Conservation (phyloP, 2,113 vertebrate species). For the Pterocles burchelli region DNA sequence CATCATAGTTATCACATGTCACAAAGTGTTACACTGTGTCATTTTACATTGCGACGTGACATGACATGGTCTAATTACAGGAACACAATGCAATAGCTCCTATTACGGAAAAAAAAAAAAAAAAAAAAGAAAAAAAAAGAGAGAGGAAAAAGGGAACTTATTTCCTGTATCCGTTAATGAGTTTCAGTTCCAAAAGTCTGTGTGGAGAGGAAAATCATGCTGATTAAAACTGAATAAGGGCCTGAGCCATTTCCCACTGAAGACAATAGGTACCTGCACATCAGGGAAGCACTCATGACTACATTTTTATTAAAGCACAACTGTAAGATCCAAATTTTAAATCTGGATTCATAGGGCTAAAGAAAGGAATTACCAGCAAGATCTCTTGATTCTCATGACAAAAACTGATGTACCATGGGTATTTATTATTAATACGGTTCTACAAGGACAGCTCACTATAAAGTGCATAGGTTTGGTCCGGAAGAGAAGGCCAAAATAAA, state of each 20-base stretch:
- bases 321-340: not conserved
- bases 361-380: not conserved
- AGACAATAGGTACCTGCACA: not conserved
- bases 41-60: constrained; percentile 71
- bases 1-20: constrained; percentile 80
- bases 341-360: not conserved
- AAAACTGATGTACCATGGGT: not conserved
- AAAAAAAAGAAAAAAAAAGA: not conserved
- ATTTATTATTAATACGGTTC: not conserved
- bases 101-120: constrained; percentile 10
- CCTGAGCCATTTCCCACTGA: not conserved
- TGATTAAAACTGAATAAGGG: constrained; percentile 29
- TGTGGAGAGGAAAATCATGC: not conserved
- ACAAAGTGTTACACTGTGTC: constrained; percentile 74
- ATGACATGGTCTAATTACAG: constrained; percentile 80
- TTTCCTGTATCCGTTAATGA: constrained; percentile 67
- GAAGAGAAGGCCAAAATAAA: constrained; percentile 11
- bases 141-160: not conserved
- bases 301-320: not conserved
- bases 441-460: not conserved
- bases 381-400: not conserved
- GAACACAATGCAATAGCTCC: constrained; percentile 63
- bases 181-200: constrained; percentile 56
- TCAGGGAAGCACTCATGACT: not conserved
- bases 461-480: not conserved